A percentile compares a stretch with the other conserved stretches of the same genome.
Conservation (phyloP, 2,113 vertebrate genomes). For the Delphinus delphis region DNA sequence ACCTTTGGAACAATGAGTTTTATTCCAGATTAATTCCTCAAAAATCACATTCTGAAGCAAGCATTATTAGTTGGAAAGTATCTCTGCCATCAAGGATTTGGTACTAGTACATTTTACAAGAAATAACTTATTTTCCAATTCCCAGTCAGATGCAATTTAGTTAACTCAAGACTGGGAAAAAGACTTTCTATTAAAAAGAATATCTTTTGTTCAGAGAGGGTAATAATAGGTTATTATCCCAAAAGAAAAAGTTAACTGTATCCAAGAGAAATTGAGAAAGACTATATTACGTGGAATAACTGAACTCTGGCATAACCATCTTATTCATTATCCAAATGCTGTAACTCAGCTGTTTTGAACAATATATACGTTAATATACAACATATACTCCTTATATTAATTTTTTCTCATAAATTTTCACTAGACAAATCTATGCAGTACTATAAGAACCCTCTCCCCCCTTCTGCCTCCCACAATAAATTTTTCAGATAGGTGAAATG, state of each 20-base stretch:
- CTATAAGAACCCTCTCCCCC: neutral
- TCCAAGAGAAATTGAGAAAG: conserved; percentile 35
- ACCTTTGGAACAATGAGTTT: conserved; percentile 40
- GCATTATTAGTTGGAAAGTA: conserved; percentile 41
- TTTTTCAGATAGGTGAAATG: conserved; percentile 48
- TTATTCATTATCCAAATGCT: neutral
- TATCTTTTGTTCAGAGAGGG: conserved; percentile 28
- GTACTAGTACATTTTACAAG: conserved; percentile 2
- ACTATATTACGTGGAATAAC: neutral
- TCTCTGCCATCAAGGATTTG: conserved; percentile 16
- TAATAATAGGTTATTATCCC: neutral
- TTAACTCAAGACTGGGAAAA: conserved; percentile 14
- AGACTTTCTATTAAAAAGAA: conserved; percentile 19
- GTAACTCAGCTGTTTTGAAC: neutral
- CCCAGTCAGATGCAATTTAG: conserved; percentile 13
- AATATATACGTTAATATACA: neutral
- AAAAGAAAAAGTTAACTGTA: neutral
- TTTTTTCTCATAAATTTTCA: conserved; percentile 46
- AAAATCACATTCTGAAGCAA: conserved; percentile 46
- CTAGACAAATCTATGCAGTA: neutral
- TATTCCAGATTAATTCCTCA: conserved; percentile 20
- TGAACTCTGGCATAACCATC: neutral
- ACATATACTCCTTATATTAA: neutral
- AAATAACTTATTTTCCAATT: conserved; percentile 45
- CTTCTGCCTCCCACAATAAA: neutral